Percentiles rank a stretch among this genome's conserved stretches.
Conservation (phyloP, 2,113 vertebrate species). For the Rana temporaria region DNA sequence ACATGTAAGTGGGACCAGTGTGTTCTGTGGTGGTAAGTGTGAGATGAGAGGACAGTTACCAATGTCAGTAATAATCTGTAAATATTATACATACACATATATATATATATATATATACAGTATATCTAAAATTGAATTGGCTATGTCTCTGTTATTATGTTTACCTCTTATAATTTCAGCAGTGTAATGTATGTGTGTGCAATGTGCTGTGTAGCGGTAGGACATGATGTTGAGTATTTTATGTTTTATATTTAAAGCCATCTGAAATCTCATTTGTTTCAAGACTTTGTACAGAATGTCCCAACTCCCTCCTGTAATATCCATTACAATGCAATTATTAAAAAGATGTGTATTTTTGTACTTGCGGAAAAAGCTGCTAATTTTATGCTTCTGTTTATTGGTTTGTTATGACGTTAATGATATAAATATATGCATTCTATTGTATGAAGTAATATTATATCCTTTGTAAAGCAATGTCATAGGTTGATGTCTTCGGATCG, state of each 20-base stretch:
- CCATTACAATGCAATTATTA: conserved; percentile 75
- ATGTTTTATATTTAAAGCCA: conserved; percentile 78
- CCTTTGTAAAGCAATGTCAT: conserved; percentile 65
- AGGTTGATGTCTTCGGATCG: not conserved
- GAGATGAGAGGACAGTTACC: not conserved
- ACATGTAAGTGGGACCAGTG: not conserved
- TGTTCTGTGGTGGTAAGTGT: not conserved
- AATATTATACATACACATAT: no score
- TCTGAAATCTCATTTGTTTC: conserved; percentile 82
- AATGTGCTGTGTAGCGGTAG: conserved; percentile 68
- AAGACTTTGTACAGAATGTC: conserved; percentile 88
- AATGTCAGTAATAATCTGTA: not conserved
- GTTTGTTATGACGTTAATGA: conserved; percentile 72
- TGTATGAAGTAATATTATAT: conserved; percentile 73
- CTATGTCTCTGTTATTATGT: not conserved
- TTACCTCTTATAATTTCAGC: not conserved
- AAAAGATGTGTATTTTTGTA: conserved; percentile 95
- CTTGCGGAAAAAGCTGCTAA: conserved; percentile 89
- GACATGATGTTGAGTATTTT: conserved; percentile 69
- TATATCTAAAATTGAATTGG: not conserved
- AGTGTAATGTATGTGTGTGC: conserved; percentile 10
- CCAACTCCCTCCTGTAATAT: conserved; percentile 73
- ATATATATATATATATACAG: not conserved
- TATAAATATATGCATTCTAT: conserved; percentile 70
- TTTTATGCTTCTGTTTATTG: conserved; percentile 74